These are phyloP conservation scores for Harpagus bidentatus DNA, from an alignment of 2,113 vertebrate genomes.

Conservation along the genomic window DNA sequence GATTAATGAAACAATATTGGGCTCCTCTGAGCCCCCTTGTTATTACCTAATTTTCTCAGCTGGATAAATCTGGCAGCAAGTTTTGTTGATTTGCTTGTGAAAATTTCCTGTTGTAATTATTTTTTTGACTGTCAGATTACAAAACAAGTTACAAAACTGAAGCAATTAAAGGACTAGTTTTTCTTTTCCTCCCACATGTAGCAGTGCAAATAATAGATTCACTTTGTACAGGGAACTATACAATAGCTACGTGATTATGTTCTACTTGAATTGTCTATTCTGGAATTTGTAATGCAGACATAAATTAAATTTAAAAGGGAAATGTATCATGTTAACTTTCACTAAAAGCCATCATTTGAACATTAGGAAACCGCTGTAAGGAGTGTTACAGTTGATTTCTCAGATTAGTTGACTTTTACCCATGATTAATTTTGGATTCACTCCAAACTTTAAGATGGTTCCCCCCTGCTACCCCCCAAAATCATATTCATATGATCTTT, in stretches of 20 bases:
- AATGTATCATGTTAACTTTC: background rate
- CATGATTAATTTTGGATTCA: background rate
- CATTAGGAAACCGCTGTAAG: background rate
- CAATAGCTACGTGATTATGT: background rate
- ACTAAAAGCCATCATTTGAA: background rate
- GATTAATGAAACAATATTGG: background rate
- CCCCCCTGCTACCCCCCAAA: background rate
- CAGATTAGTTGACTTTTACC: background rate
- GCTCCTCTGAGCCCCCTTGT: background rate
- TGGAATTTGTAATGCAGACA: background rate
- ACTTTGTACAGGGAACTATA: background rate
- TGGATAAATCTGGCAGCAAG: background rate
- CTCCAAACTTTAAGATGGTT: background rate
- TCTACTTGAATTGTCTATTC: background rate
- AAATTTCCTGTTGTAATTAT: conserved; percentile 1
- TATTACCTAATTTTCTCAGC: conserved; percentile 19
- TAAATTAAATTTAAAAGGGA: background rate
- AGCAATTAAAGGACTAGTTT: background rate
- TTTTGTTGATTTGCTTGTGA: conserved; percentile 9
- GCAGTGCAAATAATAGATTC: background rate
- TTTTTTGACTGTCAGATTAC: conserved; percentile 3
- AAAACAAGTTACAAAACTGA: background rate
- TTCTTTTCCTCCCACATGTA: background rate
- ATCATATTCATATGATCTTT: background rate
- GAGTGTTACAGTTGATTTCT: background rate